Evolutionary conservation across 2,888 invertebrate species (phyloP), one percentile per base, ranked within the genome.

Genomic region (Synanthedon tipuliformis): DNA sequence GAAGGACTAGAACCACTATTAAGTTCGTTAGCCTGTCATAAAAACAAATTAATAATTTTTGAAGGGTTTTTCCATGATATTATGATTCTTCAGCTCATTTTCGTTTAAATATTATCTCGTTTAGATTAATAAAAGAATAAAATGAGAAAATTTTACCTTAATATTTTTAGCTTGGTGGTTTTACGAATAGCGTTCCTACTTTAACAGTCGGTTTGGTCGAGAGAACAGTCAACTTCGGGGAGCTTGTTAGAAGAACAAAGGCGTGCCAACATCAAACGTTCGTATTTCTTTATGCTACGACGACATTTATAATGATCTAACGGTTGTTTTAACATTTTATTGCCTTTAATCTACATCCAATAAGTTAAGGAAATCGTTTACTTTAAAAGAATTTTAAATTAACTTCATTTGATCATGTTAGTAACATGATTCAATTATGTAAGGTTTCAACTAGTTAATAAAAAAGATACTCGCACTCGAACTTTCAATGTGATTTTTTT

Each of bases 211-310:
- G 51, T 53, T 53, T 40, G 48, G 51, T 49, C 51, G 51, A 41
- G 50, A 41, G 45, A n/a, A 15, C 45, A n/a, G 49, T n/a, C 18
- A 23, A 41, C 45, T 7, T 50, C 41, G 27, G 16, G 40, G 68
- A 66, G 71, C 77, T 80, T 78, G 78, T 81, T 80, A 81, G 60
- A 66, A 68, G 71, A 75, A 80, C 78, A 81, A 81, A 79, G 76
- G 68, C 66, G 62, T 64, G 64, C 65, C 65, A 60, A 78, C 78
- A 77, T 80, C 79, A 81, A 80, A 80, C 72, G 72, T 66, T 34
- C 34, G 61, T 64, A 67, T 73, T 78, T 73, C 73, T 75, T 75
- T 75, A 69, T 62, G 65, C 72, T 66, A 69, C 66, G 59, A 65
- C 70, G 75, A 74, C 75, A 73, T 75, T 71, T 73, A 71, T 74